Conservation (phyloP, 2,888 invertebrate species). For the Ornithoptera alexandrae region DNA sequence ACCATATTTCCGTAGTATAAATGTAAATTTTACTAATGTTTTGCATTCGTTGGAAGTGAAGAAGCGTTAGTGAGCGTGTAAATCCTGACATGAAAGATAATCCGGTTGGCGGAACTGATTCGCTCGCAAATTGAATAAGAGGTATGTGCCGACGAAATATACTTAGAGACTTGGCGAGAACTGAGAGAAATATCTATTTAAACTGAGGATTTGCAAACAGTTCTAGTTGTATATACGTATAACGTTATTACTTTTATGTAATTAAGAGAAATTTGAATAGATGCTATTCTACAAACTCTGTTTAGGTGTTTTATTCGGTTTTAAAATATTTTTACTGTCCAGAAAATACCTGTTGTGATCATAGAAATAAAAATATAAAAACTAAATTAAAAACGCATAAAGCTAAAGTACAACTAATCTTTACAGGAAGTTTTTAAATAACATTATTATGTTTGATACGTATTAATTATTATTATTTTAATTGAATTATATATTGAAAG, state of each 20-base stretch:
- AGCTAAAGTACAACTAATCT: too few relatives aligned
- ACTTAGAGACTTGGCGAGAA: slow-evolving; percentile 46
- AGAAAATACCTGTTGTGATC: too few relatives aligned
- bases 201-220: slow-evolving; percentile 46
- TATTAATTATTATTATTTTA: too few relatives aligned
- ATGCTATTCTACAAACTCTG: too few relatives aligned
- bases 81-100: slow-evolving; percentile 74
- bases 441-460: too few relatives aligned
- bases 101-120: slow-evolving; percentile 76
- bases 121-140: slow-evolving; percentile 77
- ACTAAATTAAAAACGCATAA: too few relatives aligned
- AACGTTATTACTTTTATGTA: not conserved
- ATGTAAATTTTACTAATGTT: slow-evolving; percentile 12
- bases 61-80: slow-evolving; percentile 59
- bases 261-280: not conserved
- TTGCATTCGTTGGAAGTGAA: slow-evolving; percentile 24
- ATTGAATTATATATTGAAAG: too few relatives aligned
- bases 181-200: slow-evolving; percentile 47
- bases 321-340: too few relatives aligned
- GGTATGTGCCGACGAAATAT: slow-evolving; percentile 55
- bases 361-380: too few relatives aligned
- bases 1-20: not conserved
- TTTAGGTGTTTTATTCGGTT: too few relatives aligned
- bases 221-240: slow-evolving; percentile 40
- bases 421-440: too few relatives aligned